A percentile compares a stretch with the other conserved stretches of the same genome.
phyloP scores from a whole-genome alignment of 2,888 invertebrate species.

The Drosophila phalerata region DNA sequence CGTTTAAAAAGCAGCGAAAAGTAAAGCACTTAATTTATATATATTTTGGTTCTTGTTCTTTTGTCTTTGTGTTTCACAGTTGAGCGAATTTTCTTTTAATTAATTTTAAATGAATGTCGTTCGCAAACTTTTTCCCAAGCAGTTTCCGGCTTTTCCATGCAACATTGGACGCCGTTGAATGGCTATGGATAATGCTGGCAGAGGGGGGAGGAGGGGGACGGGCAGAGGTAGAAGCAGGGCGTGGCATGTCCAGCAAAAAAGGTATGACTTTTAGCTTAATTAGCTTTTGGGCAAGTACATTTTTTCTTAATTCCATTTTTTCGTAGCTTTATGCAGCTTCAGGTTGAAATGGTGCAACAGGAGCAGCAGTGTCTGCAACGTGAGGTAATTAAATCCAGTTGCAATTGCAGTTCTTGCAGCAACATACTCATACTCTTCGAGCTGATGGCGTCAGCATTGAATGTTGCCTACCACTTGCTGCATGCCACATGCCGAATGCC shows the following conservation, averaged over 20 bases:
- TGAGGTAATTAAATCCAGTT: conserved; percentile 14
- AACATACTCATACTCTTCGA: background rate
- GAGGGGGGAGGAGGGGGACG: background rate
- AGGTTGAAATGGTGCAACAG: conserved; percentile 37
- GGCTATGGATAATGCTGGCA: background rate
- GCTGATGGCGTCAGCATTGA: conserved; percentile 19
- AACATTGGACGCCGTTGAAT: conserved; percentile 15
- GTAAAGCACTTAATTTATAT: conserved; percentile 54
- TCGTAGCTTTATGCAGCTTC: conserved; percentile 9
- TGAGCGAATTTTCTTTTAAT: conserved; percentile 82
- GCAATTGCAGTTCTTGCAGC: too few relatives aligned
- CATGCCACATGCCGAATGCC: background rate
- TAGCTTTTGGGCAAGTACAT: conserved; percentile 67
- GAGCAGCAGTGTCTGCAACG: conserved; percentile 47
- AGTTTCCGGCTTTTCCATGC: conserved; percentile 55
- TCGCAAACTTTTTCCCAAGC: conserved; percentile 72
- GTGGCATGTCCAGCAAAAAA: conserved; percentile 41
- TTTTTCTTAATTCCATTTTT: conserved; percentile 35
- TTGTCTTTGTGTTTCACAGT: conserved; percentile 80
- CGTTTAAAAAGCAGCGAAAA: conserved; percentile 5
- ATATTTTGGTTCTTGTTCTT: conserved; percentile 63
- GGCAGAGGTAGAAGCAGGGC: background rate
- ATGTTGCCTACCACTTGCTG: background rate
- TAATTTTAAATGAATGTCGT: conserved; percentile 82
- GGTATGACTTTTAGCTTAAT: conserved; percentile 75